These are phyloP conservation scores for Luscinia luscinia DNA, from an alignment of 2,797 vertebrate species.

Conservation along the genomic window DNA sequence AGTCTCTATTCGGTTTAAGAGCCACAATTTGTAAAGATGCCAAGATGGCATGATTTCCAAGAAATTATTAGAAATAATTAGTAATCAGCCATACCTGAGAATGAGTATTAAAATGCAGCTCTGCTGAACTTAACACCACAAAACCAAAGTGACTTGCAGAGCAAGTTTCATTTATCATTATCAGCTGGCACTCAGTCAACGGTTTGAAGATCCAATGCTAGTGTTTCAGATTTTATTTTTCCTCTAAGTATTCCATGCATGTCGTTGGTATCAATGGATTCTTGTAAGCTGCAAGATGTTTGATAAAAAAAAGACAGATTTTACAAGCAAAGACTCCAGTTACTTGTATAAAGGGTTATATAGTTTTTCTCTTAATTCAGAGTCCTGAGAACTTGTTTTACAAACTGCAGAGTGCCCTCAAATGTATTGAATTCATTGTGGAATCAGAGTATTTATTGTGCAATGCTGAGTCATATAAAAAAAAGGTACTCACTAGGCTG, in stretches of 20 bases:
- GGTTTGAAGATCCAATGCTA: not conserved
- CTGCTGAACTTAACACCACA: not conserved
- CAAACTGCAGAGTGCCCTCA: slow-evolving; percentile 32
- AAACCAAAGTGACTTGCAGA: not conserved
- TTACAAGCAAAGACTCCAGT: slow-evolving; percentile 7
- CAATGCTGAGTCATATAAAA: slow-evolving; percentile 38
- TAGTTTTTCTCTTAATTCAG: not conserved
- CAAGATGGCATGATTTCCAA: not conserved
- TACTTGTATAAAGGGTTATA: not conserved
- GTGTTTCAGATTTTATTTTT: not conserved
- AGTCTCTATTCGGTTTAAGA: not conserved
- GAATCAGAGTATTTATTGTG: slow-evolving; percentile 18
- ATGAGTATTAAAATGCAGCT: not conserved
- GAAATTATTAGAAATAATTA: slow-evolving; percentile 4
- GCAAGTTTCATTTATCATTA: not conserved
- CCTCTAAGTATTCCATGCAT: not conserved
- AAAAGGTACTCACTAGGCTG: not conserved
- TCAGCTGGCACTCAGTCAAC: not conserved
- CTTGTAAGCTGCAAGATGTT: not conserved
- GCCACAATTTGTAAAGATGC: not conserved
- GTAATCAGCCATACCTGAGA: not conserved
- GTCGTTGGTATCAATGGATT: not conserved
- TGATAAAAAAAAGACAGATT: slow-evolving; percentile 20
- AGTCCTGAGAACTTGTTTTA: not conserved
- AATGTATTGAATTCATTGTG: slow-evolving; percentile 17